A percentile compares a stretch with the other conserved stretches of the same genome.
Conservation (phyloP, 2,797 vertebrate genomes). For the Sphaeramia orbicularis region DNA sequence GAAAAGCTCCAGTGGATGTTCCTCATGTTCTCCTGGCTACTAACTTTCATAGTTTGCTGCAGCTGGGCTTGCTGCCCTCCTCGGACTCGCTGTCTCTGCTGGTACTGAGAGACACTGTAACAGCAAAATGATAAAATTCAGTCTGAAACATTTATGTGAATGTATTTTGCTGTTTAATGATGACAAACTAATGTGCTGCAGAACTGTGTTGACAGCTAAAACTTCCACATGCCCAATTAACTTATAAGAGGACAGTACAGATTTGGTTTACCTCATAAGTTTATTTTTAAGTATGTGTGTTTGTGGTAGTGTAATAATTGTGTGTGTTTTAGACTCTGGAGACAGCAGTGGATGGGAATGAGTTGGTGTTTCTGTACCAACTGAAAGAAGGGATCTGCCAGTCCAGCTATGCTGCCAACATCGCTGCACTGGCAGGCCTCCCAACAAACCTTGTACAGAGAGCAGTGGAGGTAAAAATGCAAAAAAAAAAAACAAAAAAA, state of each 20-base stretch:
- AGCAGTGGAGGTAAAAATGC: conserved; percentile 88
- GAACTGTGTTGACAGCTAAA: conserved; percentile 20
- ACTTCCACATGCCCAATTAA: conserved; percentile 20
- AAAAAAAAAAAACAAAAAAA: conserved; percentile 26
- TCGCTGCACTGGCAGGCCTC: conserved; percentile 93
- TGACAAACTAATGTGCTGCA: conserved; percentile 19
- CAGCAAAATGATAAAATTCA: conserved; percentile 16
- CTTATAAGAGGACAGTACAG: conserved; percentile 14
- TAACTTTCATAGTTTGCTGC: conserved; percentile 95
- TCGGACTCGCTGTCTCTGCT: conserved; percentile 88
- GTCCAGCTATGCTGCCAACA: conserved; percentile 93
- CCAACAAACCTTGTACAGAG: conserved; percentile 88
- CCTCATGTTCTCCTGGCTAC: conserved; percentile 94
- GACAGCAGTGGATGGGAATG: conserved; percentile 93
- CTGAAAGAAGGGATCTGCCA: conserved; percentile 91
- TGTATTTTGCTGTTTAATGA: conserved; percentile 12
- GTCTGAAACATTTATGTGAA: conserved; percentile 22
- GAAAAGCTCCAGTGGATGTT: conserved; percentile 80
- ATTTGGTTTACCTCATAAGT: conserved; percentile 22
- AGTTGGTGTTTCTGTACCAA: conserved; percentile 95
- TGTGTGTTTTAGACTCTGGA: conserved; percentile 88
- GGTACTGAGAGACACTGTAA: conserved; percentile 69
- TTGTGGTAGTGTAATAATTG: conserved; percentile 25
- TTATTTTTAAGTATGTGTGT: conserved; percentile 24
- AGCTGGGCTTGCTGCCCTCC: conserved; percentile 89